Conservation (phyloP, 2,113 vertebrate species). For the Chinchilla lanigera region DNA sequence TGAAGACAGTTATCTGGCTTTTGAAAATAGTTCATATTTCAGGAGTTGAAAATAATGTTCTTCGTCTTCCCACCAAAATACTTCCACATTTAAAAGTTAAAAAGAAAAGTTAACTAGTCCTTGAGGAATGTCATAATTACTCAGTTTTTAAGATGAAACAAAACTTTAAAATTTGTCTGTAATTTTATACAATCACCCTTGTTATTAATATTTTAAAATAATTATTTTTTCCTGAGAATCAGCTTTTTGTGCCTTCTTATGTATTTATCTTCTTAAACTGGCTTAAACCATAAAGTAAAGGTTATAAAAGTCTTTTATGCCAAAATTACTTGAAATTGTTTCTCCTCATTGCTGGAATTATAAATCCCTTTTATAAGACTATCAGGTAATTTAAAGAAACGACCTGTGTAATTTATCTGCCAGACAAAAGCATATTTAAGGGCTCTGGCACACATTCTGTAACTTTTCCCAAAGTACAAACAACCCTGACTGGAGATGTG, state of each 20-base stretch:
- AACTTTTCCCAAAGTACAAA: neutral
- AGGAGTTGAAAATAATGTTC: neutral
- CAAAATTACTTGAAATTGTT: neutral
- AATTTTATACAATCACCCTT: neutral
- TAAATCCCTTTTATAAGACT: neutral
- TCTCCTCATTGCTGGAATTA: neutral
- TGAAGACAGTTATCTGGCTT: neutral
- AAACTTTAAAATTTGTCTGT: neutral
- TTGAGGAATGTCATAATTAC: neutral
- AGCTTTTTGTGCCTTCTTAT: neutral
- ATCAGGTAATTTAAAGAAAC: neutral
- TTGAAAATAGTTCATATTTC: constrained; percentile 46
- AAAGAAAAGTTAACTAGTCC: neutral
- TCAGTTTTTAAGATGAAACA: constrained; percentile 29
- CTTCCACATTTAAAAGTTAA: constrained; percentile 30
- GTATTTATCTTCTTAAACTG: neutral
- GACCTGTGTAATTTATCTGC: neutral
- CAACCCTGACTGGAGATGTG: neutral
- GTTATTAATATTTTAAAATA: constrained; percentile 2
- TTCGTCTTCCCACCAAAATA: neutral
- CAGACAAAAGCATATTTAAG: neutral
- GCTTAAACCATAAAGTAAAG: neutral
- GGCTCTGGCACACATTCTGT: neutral
- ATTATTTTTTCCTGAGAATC: neutral
- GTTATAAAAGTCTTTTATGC: neutral